Conservation (phyloP, 2,113 vertebrate genomes). For the Notothenia coriiceps region DNA sequence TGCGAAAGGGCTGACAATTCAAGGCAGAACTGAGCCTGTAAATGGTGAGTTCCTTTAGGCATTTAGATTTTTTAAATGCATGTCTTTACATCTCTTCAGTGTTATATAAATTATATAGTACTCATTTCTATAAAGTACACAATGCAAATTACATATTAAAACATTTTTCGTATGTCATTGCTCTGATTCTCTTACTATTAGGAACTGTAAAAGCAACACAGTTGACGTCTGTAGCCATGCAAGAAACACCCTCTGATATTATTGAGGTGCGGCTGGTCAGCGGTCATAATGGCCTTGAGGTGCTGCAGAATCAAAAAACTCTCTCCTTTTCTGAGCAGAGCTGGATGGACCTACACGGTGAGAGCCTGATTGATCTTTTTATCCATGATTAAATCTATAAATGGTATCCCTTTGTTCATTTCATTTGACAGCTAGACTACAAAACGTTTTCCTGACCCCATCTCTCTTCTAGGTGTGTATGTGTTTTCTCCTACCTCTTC, state of each 20-base stretch:
- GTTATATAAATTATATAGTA: not conserved
- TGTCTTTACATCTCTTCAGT: not conserved
- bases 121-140: not conserved
- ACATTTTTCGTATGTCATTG: too few relatives aligned
- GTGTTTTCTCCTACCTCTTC: constrained; percentile 81
- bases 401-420: not conserved
- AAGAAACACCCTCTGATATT: constrained; percentile 87
- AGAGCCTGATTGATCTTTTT: constrained; percentile 34
- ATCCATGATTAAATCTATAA: not conserved
- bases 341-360: constrained; percentile 93
- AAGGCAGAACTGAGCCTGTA: constrained; percentile 86
- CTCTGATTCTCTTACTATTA: constrained; percentile 25
- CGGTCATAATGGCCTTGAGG: constrained; percentile 71
- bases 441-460: not conserved
- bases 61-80: not conserved
- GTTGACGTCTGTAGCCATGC: constrained; percentile 87
- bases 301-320: constrained; percentile 87
- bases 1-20: constrained; percentile 81
- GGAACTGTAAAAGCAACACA: constrained; percentile 83
- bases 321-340: constrained; percentile 89
- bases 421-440: not conserved
- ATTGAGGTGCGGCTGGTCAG: constrained; percentile 86
- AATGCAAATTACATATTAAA: too few relatives aligned
- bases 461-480: constrained; percentile 85
- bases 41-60: constrained; percentile 78